A percentile compares a stretch with the other conserved stretches of the same genome.
phyloP scores from a whole-genome alignment of 1,140 invertebrate genomes.

The Ips typographus region DNA sequence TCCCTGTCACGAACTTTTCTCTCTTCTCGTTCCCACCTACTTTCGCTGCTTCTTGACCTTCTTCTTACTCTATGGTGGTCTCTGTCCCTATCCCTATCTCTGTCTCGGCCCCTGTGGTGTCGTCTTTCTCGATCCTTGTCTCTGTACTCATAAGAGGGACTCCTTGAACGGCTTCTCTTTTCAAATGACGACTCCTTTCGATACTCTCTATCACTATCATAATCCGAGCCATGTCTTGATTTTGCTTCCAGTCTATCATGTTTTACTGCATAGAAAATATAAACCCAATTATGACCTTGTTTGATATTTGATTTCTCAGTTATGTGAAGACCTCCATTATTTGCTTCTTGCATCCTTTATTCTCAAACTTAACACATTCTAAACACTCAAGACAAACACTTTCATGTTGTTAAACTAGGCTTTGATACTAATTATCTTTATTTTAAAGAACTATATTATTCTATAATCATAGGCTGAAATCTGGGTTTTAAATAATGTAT shows the following conservation, averaged over 20 bases:
- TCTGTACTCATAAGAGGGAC: conserved; percentile 41
- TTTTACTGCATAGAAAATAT: conserved; percentile 34
- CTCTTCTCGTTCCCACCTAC: conserved; percentile 47
- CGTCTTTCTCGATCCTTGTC: conserved; percentile 41
- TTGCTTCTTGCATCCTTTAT: not conserved
- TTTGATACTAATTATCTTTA: no score
- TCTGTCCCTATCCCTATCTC: conserved; percentile 41
- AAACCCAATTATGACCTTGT: not conserved
- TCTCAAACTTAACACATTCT: not conserved
- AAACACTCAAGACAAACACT: not conserved
- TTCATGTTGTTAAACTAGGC: not conserved
- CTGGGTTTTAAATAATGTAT: no score
- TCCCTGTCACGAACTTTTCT: conserved; percentile 46
- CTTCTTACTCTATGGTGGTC: conserved; percentile 40
- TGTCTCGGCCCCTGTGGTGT: conserved; percentile 40
- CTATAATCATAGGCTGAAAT: no score
- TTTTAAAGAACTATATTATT: no score
- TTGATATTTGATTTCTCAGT: not conserved
- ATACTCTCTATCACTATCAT: conserved; percentile 44
- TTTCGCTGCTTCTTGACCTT: conserved; percentile 43
- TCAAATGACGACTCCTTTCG: conserved; percentile 38
- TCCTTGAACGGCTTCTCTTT: conserved; percentile 40
- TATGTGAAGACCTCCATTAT: not conserved
- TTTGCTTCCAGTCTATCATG: conserved; percentile 44
- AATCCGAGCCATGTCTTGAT: conserved; percentile 46